A percentile compares a stretch with the other conserved stretches of the same genome.
Conservation (phyloP, 2,113 vertebrate species). For the Dromiciops gliroides region DNA sequence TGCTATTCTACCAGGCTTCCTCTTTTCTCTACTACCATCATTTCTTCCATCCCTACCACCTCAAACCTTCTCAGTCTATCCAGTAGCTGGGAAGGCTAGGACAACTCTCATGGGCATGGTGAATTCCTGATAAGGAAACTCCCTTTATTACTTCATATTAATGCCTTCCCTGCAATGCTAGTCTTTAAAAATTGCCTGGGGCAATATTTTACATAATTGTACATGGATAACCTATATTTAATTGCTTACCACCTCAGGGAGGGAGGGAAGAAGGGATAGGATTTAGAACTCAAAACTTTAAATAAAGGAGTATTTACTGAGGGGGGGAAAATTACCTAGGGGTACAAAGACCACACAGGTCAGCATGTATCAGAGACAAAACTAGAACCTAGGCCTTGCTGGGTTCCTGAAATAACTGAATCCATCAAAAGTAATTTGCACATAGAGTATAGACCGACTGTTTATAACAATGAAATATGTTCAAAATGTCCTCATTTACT, state of each 20-base stretch:
- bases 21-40: not conserved
- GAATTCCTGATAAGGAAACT: not conserved
- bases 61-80: not conserved
- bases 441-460: not conserved
- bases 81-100: not conserved
- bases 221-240: no score
- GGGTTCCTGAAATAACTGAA: not conserved
- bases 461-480: not conserved
- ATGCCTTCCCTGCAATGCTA: not conserved
- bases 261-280: no score
- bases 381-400: not conserved
- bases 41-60: not conserved
- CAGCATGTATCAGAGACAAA: not conserved
- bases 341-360: not conserved
- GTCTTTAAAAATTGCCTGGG: not conserved
- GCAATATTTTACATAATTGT: no score
- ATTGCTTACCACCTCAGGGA: no score
- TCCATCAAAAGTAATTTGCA: not conserved
- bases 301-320: no score
- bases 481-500: not conserved
- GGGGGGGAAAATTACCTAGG: not conserved
- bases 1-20: not conserved
- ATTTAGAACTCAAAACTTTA: no score
- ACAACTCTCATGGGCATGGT: not conserved
- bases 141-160: not conserved